Conservation (phyloP, 2,113 vertebrate species). For the human region DNA sequence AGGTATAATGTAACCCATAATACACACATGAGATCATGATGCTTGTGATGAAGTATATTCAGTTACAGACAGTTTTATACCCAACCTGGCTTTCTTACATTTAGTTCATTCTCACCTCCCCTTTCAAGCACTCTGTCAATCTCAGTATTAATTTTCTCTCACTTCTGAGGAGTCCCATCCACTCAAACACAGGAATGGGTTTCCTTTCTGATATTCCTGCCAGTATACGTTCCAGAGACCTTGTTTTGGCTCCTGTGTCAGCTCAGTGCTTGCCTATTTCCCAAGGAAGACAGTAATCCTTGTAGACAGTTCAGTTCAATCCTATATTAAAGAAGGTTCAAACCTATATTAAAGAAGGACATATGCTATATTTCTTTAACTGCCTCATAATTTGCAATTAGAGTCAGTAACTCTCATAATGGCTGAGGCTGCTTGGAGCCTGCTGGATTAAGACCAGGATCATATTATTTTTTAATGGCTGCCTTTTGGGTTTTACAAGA, state of each 20-base stretch:
- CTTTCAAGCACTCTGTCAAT: background rate
- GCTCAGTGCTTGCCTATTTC: background rate
- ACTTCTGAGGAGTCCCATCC: background rate
- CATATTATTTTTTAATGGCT: background rate
- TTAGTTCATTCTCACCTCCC: background rate
- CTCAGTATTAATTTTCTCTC: slow-evolving; percentile 5
- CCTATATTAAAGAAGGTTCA: background rate
- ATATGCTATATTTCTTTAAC: background rate
- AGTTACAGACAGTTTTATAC: background rate
- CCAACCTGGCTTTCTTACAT: background rate
- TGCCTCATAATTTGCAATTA: background rate
- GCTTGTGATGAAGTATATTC: background rate
- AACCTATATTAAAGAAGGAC: background rate
- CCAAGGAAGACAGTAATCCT: background rate
- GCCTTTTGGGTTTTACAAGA: background rate
- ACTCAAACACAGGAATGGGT: background rate
- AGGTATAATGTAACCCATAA: background rate
- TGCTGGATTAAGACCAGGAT: background rate
- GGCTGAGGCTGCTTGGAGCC: background rate
- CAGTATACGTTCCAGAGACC: background rate
- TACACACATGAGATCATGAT: background rate
- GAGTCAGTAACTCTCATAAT: background rate
- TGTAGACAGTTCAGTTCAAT: background rate
- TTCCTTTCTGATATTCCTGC: background rate
- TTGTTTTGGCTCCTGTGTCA: background rate